Conservation (phyloP, 2,888 invertebrate genomes). For the Scaptomyza tumidula region DNA sequence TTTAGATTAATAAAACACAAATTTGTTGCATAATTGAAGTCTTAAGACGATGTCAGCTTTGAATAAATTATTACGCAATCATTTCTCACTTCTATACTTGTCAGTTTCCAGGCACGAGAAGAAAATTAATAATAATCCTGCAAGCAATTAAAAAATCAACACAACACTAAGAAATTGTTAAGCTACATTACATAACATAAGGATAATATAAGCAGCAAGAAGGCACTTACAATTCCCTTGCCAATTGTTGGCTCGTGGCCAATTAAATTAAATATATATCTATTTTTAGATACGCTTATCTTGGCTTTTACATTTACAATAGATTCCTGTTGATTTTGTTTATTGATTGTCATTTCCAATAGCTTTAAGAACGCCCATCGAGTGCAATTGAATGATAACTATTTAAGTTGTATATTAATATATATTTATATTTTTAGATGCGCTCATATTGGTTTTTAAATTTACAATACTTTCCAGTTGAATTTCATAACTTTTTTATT, state of each 20-base stretch:
- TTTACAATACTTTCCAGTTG: constrained; percentile 11
- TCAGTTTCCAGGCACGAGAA: constrained; percentile 10
- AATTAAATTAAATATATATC: constrained; percentile 23
- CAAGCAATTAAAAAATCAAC: constrained; percentile 62
- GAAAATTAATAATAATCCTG: constrained; percentile 21
- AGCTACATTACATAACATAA: constrained; percentile 5
- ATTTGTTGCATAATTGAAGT: background rate
- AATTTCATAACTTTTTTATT: constrained; percentile 21
- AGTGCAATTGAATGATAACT: background rate
- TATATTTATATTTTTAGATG: constrained; percentile 28
- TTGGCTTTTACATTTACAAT: constrained; percentile 9
- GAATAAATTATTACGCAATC: constrained; percentile 10
- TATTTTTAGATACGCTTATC: constrained; percentile 16
- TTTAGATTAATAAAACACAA: no score
- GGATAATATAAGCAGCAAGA: constrained; percentile 5
- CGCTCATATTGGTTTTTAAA: background rate
- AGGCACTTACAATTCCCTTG: constrained; percentile 60
- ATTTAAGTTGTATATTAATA: no score
- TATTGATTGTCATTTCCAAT: constrained; percentile 21
- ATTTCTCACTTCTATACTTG: constrained; percentile 12
- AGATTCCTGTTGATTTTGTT: constrained; percentile 8
- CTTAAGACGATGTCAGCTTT: constrained; percentile 14
- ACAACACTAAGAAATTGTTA: constrained; percentile 13
- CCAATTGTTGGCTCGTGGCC: constrained; percentile 39
- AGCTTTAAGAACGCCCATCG: constrained; percentile 17